A percentile compares a stretch with the other conserved stretches of the same genome.
These are phyloP conservation scores for Lepus timidus DNA, from an alignment of 2,113 vertebrate species.

Conservation along the genomic window DNA sequence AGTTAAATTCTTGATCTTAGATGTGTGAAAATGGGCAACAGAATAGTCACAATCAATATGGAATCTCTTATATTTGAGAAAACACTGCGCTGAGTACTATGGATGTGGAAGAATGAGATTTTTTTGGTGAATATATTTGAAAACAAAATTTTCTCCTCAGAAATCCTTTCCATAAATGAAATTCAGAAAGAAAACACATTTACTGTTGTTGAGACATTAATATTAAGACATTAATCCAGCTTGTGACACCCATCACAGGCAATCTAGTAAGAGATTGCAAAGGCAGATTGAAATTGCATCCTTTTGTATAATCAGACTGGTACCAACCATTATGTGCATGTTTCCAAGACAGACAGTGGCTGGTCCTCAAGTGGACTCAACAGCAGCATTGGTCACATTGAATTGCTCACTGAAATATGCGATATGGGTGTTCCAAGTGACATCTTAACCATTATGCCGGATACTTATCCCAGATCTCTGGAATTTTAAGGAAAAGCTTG, in stretches of 20 bases:
- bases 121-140: not conserved
- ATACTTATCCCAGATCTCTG: not conserved
- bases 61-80: not conserved
- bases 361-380: not conserved
- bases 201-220: too few species aligned
- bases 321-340: not conserved
- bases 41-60: not conserved
- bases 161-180: not conserved
- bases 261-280: not conserved
- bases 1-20: not conserved
- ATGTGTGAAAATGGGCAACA: conserved; percentile 6
- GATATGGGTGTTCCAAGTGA: too few species aligned
- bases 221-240: too few species aligned
- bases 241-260: not conserved
- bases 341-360: not conserved
- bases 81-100: not conserved
- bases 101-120: not conserved
- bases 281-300: not conserved
- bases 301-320: not conserved
- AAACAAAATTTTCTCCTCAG: not conserved
- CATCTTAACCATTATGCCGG: too few species aligned
- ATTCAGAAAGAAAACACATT: not conserved
- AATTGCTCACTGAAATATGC: too few species aligned
- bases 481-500: not conserved
- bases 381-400: not conserved